Base-by-base conservation (phyloP, 2,113 vertebrate species). In the Sinocyclocheilus grahami region DNA sequence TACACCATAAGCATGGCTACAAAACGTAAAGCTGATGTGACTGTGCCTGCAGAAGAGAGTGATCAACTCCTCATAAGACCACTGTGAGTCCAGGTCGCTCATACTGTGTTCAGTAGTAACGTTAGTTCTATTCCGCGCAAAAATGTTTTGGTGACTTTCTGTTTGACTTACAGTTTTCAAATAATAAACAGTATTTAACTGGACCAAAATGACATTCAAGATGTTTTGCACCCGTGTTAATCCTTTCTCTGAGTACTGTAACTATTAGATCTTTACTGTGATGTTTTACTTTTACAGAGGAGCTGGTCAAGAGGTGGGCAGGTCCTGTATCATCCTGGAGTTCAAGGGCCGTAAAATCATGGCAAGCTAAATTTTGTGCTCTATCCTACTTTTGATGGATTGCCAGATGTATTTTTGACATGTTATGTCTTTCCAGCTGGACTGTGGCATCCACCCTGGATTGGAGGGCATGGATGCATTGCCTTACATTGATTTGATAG, bases 311-410 rank as follows among this genome's bases (percentile, higher is more conserved):
- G 98, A 99, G 93, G 98, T 99, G 53, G 98, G 98, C 91, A 95
- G 98, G 86, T 99, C 98, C 89, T 99, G 98, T 86, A 99, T 99
- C 87, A 99, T 99, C 89, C 90, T 99, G 89, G 98, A 99, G 88
- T 99, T 99, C 93, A 99, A 99, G 95, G 98, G 98, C 91, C 97
- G 98, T 87, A 99, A 99, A 93, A 99, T 99, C 79, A 99, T 99
- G 98, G 98, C 98, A 94, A 92, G 88, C 65, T 48, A 10, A 8
- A 63, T 37, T 5, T 24, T 1, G 3, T 1, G n/a, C 18, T 0
- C 0, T 71, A 0, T 18, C 12, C 37, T 72, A 0, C 5, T 51
- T 22, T 1, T 48, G 3, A 84, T 63, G 22, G 2, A 53, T 20
- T 46, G 6, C n/a, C 30, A 37, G 78, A 12, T 42, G 2, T 39